Conservation (phyloP, 53 echinoderm and acorn worm genomes). For the Pentamera pediparva region DNA sequence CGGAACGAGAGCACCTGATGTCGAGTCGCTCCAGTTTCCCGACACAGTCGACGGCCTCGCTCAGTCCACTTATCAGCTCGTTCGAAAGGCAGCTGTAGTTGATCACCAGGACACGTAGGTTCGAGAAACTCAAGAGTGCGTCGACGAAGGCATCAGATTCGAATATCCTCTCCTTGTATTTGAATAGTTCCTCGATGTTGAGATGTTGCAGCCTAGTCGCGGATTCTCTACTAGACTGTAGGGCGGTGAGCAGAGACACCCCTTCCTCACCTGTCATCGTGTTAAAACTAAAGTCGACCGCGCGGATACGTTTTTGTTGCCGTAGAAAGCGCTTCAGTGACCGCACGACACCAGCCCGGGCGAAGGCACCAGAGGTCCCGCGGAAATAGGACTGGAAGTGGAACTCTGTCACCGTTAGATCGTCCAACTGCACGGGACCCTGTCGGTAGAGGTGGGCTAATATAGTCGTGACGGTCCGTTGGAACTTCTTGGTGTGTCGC, state of each 20-base stretch:
- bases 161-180: conserved; percentile 37
- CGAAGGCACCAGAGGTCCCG: conserved; percentile 31
- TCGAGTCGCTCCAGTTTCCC: conserved; percentile 46
- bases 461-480: conserved; percentile 68
- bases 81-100: conserved; percentile 78
- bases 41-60: background rate
- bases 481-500: conserved; percentile 56
- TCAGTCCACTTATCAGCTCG: conserved; percentile 44
- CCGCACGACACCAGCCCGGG: conserved; percentile 63
- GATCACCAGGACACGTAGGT: conserved; percentile 51
- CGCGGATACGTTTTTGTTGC: conserved; percentile 51
- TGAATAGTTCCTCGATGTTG: conserved; percentile 69
- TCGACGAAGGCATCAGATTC: conserved; percentile 39
- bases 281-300: conserved; percentile 62
- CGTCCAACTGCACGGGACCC: conserved; percentile 77
- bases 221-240: conserved; percentile 38
- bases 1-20: conserved; percentile 58
- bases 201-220: conserved; percentile 33
- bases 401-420: conserved; percentile 64
- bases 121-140: conserved; percentile 39
- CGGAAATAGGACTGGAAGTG: conserved; percentile 63
- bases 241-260: conserved; percentile 31
- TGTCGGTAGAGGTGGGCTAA: conserved; percentile 79
- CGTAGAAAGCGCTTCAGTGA: conserved; percentile 67
- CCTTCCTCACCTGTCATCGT: conserved; percentile 60